Evolutionary conservation across 2,797 vertebrate genomes (phyloP), one percentile per base, ranked within the genome.

Genomic region (Sciurus carolinensis): DNA sequence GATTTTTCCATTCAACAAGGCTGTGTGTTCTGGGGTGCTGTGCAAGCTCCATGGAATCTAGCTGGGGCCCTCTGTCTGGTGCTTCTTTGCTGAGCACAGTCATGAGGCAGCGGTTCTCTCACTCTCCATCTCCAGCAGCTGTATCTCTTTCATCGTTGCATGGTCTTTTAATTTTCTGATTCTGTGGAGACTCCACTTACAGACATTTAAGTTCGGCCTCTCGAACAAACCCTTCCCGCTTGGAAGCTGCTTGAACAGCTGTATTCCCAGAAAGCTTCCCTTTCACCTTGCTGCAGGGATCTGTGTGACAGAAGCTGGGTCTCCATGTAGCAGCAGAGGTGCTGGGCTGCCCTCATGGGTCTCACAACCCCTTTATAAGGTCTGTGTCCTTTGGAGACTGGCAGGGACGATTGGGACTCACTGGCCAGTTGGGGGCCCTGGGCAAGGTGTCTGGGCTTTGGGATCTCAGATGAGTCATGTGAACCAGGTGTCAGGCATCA

Each of bases 21-120:
- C 11, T 0, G 4, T 1, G 0, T 2, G 0, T 36, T 28, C 24
- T 0, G 1, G 11, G 64, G 72, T 1, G 0, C 47, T 0, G 64
- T 18, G 20, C 42, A 12, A n/a, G 57, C 2, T 7, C 18, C 3
- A 50, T 3, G 2, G 14, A 52, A 30, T 83, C 59, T 66, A 12
- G 7, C 33, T 1, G 12, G 92, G 54, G 42, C 72, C 42, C 47
- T 14, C n/a, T 14, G 5, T 24, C 3, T 1, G 9, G 42, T 0
- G 4, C 42, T 5, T 42, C 33, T 54, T 42, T 33, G 36, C 54
- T 2, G 30, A 26, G 15, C 57, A 50, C 0, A 0, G 69, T 39
- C 76, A 18, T 0, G 0, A 67, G 54, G 26, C 80, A 33, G 15
- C 0, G 1, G 8, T 44, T 79, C 67, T 13, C 91, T 72, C 54